Base-by-base conservation (phyloP, 30 jellyfish, hydroid and myxozoan species). In the Hydractinia symbiolongicarpus region DNA sequence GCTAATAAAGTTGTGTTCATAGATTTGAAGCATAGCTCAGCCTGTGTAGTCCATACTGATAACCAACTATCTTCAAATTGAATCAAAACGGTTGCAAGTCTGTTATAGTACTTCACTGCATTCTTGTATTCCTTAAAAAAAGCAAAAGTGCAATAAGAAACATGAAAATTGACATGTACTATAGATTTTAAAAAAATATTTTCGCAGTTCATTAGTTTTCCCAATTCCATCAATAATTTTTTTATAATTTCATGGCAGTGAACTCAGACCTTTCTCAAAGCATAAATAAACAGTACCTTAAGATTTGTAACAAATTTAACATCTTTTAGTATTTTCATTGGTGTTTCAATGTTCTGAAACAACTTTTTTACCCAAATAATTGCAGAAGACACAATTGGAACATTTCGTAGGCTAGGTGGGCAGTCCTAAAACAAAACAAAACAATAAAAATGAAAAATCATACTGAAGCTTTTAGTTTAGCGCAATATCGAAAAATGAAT, bases 361-460 rank as follows among this genome's bases (percentile, higher is more conserved):
- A 90, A 79, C 40, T 85, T 71, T 7, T 90, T 88, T 19, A 87
- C 71, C 97, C 97, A 90, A 57, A 71, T 74, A 58, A 90, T 79
- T 15, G 95, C 76, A 8, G 95, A 93, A 8, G 97, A 82, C 8
- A 85, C 83, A 57, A 66, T 77, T 4, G 95, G 97, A 5, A 92
- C 79, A 69, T 84, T 84, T 85, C 97, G 81, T 9, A 83, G 89
- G 7, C 81, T 77, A 21, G 95, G 97, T 1, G 97, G 95, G 53
- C 81, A 72, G 50, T 81, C 95, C 96, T 89, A 72, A 50, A 61
- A 20, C 67, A 5, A 82, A 6, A 30, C 75, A 54, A 72, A 14
- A 30, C 76, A 75, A 50, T 16, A 54, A 7, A 5, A 1, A 15
- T 9, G 50, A 7, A 81, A 81, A 9, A 14, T 7, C 76, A 9